Conservation (phyloP, 2,888 invertebrate genomes). For the Aleiodes leptofemur region DNA sequence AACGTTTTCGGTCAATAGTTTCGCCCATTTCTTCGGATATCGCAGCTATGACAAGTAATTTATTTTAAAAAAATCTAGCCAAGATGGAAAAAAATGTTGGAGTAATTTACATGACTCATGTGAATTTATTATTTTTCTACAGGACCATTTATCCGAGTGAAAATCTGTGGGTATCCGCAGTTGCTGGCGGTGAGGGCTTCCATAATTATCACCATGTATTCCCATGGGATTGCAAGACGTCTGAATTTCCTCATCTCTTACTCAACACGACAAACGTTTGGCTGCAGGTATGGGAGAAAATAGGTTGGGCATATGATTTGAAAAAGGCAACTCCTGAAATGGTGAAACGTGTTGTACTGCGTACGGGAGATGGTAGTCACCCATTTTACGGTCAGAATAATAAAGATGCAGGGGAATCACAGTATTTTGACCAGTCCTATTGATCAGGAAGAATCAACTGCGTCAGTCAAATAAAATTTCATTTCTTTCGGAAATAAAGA, state of each 20-base stretch:
- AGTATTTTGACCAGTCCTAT: too few species aligned
- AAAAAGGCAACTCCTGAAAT: conserved; percentile 86
- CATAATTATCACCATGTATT: conserved; percentile 97
- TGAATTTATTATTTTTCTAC: conserved; percentile 55
- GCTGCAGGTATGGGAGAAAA: conserved; percentile 81
- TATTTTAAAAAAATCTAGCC: background rate
- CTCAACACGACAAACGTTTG: conserved; percentile 78
- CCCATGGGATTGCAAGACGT: conserved; percentile 95
- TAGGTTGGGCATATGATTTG: conserved; percentile 93
- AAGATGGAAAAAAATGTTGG: too few species aligned
- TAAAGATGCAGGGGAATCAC: too few species aligned
- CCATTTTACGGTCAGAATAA: too few species aligned
- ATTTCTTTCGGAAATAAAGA: too few species aligned
- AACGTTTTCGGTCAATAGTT: conserved; percentile 94
- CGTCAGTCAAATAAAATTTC: too few species aligned
- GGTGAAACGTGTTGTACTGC: conserved; percentile 81
- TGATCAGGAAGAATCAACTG: too few species aligned
- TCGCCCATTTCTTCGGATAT: conserved; percentile 87
- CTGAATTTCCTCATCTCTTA: conserved; percentile 82
- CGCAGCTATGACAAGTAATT: conserved; percentile 84
- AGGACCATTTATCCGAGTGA: conserved; percentile 88
- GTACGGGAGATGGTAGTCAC: conserved; percentile 83
- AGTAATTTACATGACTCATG: background rate
- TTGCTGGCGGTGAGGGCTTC: conserved; percentile 92
- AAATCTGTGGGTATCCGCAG: conserved; percentile 83